Evolutionary conservation across 2,888 invertebrate genomes (phyloP), one percentile per base, ranked within the genome.

Genomic region (Hyppa rectilinea): DNA sequence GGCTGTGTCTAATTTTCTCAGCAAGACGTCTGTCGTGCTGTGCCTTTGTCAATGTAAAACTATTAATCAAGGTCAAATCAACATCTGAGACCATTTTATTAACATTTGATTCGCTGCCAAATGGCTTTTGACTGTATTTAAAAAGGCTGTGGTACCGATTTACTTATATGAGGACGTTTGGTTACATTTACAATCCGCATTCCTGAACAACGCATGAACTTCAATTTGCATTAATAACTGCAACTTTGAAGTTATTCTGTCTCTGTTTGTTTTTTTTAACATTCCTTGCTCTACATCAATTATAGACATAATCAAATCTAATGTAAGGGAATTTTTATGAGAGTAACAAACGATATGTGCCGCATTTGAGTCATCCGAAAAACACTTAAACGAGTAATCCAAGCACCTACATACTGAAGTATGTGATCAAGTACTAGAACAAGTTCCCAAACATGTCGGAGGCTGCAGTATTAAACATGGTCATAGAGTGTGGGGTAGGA

Each of bases 51-150:
- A 92, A 89, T 90, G 83, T 79, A 64, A 70, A 68, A 80, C 90
- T 94, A 96, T 95, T 92, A 95, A 96, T 96, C 95, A 95, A 87
- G 88, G 82, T 89, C 92, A 89, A 91, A 92, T 94, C 91, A 92
- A 85, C 85, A 75, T 85, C 87, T 85, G 80, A 81, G 83, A 78
- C 75, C 86, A 85, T 88, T 88, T 89, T 89, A 88, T 91, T 91
- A 89, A 84, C 87, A 91, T 91, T 93, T 87, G 90, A 88, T 90
- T 85, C 90, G 90, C 87, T 87, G 87, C 81, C 80, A 83, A 87
- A 85, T 73, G 45, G 34, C 31, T 62, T 77, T 79, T 78, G 60
- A 73, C 49, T 45, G 60, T 38, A 40, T 72, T 71, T 75, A 67
- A 63, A 77, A 61, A 62, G 34, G 66, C 67, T 71, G 67, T 70